Conservation (phyloP, 2,888 invertebrate genomes). For the Epinotia nisella region DNA sequence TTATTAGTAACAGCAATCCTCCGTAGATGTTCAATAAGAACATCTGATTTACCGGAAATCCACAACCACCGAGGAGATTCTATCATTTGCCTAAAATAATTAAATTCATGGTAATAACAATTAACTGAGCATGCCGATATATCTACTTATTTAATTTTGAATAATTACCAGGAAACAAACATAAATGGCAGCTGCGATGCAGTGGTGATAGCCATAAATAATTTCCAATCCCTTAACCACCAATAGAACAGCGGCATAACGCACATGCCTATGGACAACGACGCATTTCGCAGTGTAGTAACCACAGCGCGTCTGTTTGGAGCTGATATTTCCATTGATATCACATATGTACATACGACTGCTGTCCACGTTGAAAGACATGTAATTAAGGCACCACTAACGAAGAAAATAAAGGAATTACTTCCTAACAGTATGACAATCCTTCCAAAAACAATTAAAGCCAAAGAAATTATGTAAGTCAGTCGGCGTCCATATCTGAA, state of each 20-base stretch:
- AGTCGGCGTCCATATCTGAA: constrained; percentile 70
- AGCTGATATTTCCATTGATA: constrained; percentile 69
- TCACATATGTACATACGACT: constrained; percentile 60
- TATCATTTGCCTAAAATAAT: constrained; percentile 80
- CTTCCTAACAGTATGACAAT: constrained; percentile 59
- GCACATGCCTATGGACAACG: constrained; percentile 60
- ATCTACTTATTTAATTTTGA: neutral
- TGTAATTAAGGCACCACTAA: constrained; percentile 61
- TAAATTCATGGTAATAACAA: neutral
- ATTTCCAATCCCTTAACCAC: constrained; percentile 67
- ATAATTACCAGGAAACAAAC: constrained; percentile 63
- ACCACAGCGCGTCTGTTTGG: constrained; percentile 58
- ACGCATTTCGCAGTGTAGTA: constrained; percentile 58
- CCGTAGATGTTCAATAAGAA: constrained; percentile 78
- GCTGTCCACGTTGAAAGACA: constrained; percentile 66
- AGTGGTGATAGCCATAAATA: constrained; percentile 62
- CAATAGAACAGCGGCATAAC: constrained; percentile 66
- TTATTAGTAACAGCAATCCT: constrained; percentile 84
- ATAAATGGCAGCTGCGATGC: constrained; percentile 58
- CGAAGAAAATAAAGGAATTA: constrained; percentile 59
- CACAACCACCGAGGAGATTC: constrained; percentile 88
- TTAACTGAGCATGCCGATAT: too few species aligned
- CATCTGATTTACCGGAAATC: constrained; percentile 76
- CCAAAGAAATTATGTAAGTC: constrained; percentile 61
- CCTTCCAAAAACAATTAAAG: constrained; percentile 62